A percentile compares a stretch with the other conserved stretches of the same genome.
phyloP scores from a whole-genome alignment of 2,888 invertebrate species.

The Cacoxenus indagator region DNA sequence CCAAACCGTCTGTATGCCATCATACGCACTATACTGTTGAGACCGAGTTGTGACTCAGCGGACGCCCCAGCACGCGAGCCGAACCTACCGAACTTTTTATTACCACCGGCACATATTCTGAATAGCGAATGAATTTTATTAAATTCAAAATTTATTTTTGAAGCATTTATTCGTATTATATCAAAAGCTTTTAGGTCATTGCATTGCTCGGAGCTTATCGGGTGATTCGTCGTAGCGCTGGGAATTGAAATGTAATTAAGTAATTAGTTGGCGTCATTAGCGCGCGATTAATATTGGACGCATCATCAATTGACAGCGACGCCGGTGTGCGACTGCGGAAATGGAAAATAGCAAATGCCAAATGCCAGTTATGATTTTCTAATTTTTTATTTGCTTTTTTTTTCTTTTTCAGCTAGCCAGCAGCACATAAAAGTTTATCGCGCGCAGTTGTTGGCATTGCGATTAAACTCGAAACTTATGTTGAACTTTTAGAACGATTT shows the following conservation, averaged over 20 bases:
- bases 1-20: not conserved
- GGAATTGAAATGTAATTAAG: constrained; percentile 7
- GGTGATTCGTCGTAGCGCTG: not conserved
- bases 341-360: not conserved
- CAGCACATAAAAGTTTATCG: no score
- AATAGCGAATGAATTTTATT: not conserved
- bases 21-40: not conserved
- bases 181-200: not conserved
- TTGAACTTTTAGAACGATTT: not conserved
- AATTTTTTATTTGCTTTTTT: no score
- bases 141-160: not conserved
- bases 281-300: constrained; percentile 12
- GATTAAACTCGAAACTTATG: not conserved
- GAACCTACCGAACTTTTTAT: not conserved
- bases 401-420: no score
- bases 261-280: constrained; percentile 18
- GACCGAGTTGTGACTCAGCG: no score
- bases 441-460: not conserved
- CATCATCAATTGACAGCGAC: constrained; percentile 4
- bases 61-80: not conserved
- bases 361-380: not conserved
- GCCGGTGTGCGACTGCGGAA: not conserved
- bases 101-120: not conserved
- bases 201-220: not conserved
- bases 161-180: not conserved